A percentile compares a stretch with the other conserved stretches of the same genome.
Evolutionary conservation across 2,888 invertebrate genomes (phyloP).

Genomic region (Melanostoma scalare): DNA sequence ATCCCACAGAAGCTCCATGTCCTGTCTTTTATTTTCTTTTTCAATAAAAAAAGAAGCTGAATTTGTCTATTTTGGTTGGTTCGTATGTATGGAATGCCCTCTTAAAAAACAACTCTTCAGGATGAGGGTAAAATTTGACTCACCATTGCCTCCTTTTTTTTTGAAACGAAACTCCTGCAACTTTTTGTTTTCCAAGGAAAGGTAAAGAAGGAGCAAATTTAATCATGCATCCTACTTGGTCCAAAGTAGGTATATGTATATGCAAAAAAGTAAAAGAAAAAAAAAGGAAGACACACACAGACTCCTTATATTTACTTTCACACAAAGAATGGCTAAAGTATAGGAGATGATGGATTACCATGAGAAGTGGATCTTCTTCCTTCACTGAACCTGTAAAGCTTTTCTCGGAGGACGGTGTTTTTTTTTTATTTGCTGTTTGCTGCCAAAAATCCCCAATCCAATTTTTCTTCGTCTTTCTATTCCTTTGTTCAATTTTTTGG

Average conservation of each 20-base stretch:
- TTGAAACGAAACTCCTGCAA: slow-evolving; percentile 40
- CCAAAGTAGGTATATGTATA: slow-evolving; percentile 31
- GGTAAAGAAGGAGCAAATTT: slow-evolving; percentile 57
- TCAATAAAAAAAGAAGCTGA: slow-evolving; percentile 31
- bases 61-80: slow-evolving; percentile 37
- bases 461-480: slow-evolving; percentile 6
- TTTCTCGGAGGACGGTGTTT: neutral
- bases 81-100: slow-evolving; percentile 17
- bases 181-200: slow-evolving; percentile 33
- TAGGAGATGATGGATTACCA: slow-evolving; percentile 67
- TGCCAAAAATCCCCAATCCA: slow-evolving; percentile 47
- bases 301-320: slow-evolving; percentile 64
- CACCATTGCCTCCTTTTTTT: neutral
- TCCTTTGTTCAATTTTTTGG: slow-evolving; percentile 52
- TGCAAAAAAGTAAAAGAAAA: slow-evolving; percentile 6
- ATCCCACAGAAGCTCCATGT: slow-evolving; percentile 29
- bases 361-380: slow-evolving; percentile 57
- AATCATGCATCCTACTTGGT: slow-evolving; percentile 66
- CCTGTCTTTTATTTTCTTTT: slow-evolving; percentile 42
- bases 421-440: slow-evolving; percentile 14
- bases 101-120: slow-evolving; percentile 20
- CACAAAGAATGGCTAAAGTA: slow-evolving; percentile 9
- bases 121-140: slow-evolving; percentile 22
- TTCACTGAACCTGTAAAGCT: slow-evolving; percentile 42
- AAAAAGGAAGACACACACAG: slow-evolving; percentile 34